Evolutionary conservation across 2,888 invertebrate species (phyloP), one percentile per base, ranked within the genome.

Genomic region (Latheticus oryzae): DNA sequence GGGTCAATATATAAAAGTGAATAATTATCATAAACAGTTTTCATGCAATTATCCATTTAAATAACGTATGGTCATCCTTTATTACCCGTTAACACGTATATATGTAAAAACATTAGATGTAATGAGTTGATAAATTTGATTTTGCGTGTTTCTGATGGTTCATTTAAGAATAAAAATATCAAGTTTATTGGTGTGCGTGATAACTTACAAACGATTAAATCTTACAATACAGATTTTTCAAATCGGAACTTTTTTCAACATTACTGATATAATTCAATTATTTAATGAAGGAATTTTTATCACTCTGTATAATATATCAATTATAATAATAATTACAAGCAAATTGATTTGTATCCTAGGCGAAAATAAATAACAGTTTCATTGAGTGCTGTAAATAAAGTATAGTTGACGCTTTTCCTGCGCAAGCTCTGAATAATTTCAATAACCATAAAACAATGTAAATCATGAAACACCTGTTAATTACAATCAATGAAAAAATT

Each of bases 381-480:
- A 50, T 16, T 26, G 26, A 38, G 23, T 26, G 26, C n/a, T 24
- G 28, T 38, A 50, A 50, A 50, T 2, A 28, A 37, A 24, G 16
- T 30, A 40, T 51, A 51, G 38, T 38, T 51, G 21, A 24, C 37
- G 48, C 26, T 35, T 23, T 33, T 37, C 37, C 50, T 37, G 28
- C 37, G 35, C 37, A 50, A 50, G 43, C 33, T 35, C 24, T 17
- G 38, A 16, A 50, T 50, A 52, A 42, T 40, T 32, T 42, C 24
- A 43, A 42, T 43, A 24, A 21, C 57, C 23, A 57, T 51, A 51
- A 57, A 51, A 51, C 57, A 35, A 51, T 51, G 57, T 37, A 51
- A 57, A 57, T 57, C 35, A 33, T 33, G 19, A 19, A 51, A 51
- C 57, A 57, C 57, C 57, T 57, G 57, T 51, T 57, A 53, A 53